Percentiles rank a stretch among this genome's conserved stretches.
These are phyloP conservation scores for Troides aeacus DNA, from an alignment of 2,888 invertebrate genomes.

Conservation along the genomic window DNA sequence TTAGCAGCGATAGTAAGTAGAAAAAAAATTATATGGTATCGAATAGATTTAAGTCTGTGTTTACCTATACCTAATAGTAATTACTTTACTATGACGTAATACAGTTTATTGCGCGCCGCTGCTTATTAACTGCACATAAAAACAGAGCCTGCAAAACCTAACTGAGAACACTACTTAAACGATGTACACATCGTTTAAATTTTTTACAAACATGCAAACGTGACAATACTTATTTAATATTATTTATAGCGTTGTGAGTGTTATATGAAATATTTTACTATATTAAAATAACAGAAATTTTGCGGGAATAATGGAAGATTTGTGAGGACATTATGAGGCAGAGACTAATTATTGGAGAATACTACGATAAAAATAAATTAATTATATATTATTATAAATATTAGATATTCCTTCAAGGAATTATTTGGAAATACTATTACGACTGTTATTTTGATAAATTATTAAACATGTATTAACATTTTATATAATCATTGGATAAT, in stretches of 20 bases:
- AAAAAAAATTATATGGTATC: background rate
- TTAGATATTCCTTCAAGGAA: background rate
- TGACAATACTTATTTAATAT: background rate
- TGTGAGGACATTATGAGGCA: too few relatives aligned
- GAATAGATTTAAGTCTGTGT: background rate
- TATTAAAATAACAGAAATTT: too few relatives aligned
- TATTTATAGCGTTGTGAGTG: background rate
- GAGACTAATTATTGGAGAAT: background rate
- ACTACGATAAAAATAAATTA: background rate
- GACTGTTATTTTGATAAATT: background rate
- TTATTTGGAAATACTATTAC: background rate
- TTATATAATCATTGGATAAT: background rate
- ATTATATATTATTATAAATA: background rate
- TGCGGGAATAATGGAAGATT: too few relatives aligned
- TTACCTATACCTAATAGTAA: background rate
- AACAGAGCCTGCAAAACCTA: conserved; percentile 37
- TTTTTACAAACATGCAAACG: background rate
- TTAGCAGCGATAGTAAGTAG: too few relatives aligned
- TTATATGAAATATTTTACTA: too few relatives aligned
- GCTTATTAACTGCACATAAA: conserved; percentile 52
- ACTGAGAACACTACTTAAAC: conserved; percentile 44
- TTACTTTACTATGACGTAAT: conserved; percentile 59
- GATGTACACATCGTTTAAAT: background rate
- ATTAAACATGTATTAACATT: background rate
- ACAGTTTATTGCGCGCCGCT: conserved; percentile 57